These are phyloP conservation scores for Pteropus rufus DNA, from an alignment of 2,797 vertebrate genomes.

Conservation along the genomic window DNA sequence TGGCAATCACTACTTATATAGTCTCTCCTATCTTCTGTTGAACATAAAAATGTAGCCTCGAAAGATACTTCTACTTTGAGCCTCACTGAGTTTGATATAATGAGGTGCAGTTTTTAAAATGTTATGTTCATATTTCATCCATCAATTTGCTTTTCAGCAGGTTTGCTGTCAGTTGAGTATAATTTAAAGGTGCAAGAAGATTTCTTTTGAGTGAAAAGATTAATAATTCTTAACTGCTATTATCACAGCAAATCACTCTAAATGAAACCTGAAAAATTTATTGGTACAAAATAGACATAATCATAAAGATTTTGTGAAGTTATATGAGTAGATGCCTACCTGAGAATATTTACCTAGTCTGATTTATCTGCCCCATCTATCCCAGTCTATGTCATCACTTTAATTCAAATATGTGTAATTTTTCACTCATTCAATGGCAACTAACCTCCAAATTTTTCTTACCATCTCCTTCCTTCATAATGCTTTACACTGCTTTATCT, in stretches of 20 bases:
- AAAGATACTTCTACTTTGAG: constrained; percentile 20
- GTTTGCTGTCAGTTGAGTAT: constrained; percentile 36
- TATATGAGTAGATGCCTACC: not conserved
- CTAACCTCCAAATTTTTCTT: not conserved
- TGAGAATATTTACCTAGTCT: not conserved
- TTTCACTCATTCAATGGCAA: not conserved
- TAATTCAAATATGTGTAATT: constrained; percentile 14
- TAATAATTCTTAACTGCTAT: constrained; percentile 58
- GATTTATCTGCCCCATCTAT: not conserved
- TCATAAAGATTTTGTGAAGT: constrained; percentile 18
- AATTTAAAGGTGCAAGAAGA: constrained; percentile 55
- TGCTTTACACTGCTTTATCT: not conserved
- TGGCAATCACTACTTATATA: not conserved
- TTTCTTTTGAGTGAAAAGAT: constrained; percentile 41
- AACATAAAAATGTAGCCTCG: not conserved
- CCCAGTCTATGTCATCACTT: not conserved
- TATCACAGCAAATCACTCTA: constrained; percentile 53
- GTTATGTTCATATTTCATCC: constrained; percentile 51
- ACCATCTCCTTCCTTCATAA: not conserved
- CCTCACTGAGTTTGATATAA: not conserved
- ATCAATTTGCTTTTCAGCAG: constrained; percentile 53
- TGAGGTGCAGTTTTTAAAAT: constrained; percentile 37
- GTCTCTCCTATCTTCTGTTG: not conserved
- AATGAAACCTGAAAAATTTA: constrained; percentile 59
- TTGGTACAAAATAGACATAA: constrained; percentile 39